Conservation (phyloP, 2,888 invertebrate genomes). For the Cistogaster globosa region DNA sequence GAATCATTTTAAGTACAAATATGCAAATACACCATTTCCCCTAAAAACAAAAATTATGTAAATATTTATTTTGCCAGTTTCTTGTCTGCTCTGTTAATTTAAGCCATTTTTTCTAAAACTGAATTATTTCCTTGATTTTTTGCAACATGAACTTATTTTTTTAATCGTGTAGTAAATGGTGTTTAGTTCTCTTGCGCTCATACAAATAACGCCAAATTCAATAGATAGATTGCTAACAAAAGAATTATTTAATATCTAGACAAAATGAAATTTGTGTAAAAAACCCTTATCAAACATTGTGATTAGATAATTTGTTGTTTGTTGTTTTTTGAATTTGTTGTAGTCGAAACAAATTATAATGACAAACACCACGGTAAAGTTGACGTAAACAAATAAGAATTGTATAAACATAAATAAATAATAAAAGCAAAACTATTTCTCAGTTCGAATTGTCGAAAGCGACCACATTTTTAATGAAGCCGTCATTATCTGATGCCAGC, state of each 20-base stretch:
- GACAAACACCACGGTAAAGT: background rate
- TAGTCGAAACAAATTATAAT: slow-evolving; percentile 29
- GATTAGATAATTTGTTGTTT: slow-evolving; percentile 56
- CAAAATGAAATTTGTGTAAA: slow-evolving; percentile 27
- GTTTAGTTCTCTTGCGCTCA: background rate
- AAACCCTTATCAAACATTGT: slow-evolving; percentile 53
- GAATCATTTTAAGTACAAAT: background rate
- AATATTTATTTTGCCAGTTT: background rate
- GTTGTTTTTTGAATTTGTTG: slow-evolving; percentile 1
- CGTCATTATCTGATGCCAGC: too few relatives aligned
- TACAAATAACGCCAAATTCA: slow-evolving; percentile 5
- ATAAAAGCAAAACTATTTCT: too few relatives aligned
- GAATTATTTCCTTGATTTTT: too few relatives aligned
- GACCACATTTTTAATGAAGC: too few relatives aligned
- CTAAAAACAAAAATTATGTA: background rate
- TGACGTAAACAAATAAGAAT: too few relatives aligned
- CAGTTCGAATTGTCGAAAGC: too few relatives aligned
- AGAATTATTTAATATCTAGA: slow-evolving; percentile 4
- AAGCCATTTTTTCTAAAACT: too few relatives aligned
- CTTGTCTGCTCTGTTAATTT: too few relatives aligned
- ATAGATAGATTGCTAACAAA: slow-evolving; percentile 1
- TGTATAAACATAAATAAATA: too few relatives aligned
- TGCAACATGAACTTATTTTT: too few relatives aligned
- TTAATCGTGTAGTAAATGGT: too few relatives aligned
- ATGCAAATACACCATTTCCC: background rate